Conservation (phyloP, 2,797 vertebrate species). For the Microctenopoma steveboyesi region DNA sequence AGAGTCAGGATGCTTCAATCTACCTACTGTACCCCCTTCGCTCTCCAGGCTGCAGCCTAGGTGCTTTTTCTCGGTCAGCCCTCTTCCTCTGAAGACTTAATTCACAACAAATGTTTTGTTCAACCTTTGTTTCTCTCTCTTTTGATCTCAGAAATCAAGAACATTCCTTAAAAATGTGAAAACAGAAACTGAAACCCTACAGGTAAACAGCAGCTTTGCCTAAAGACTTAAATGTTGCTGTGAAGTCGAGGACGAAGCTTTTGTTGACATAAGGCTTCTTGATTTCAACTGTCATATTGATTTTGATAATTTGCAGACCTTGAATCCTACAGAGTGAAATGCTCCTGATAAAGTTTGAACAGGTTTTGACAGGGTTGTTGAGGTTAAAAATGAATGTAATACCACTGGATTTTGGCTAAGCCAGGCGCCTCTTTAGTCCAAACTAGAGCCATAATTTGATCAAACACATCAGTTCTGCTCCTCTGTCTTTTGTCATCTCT, state of each 20-base stretch:
- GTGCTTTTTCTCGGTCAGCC: slow-evolving; percentile 65
- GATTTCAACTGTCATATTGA: slow-evolving; percentile 45
- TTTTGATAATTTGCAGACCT: slow-evolving; percentile 36
- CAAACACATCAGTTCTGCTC: slow-evolving; percentile 72
- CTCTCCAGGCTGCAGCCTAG: slow-evolving; percentile 63
- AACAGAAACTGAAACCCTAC: slow-evolving; percentile 32
- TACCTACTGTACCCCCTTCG: slow-evolving; percentile 84
- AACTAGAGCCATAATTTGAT: slow-evolving; percentile 62
- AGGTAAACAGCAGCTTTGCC: slow-evolving; percentile 64
- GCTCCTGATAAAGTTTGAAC: slow-evolving; percentile 61
- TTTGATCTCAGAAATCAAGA: slow-evolving; percentile 44
- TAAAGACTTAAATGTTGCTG: neutral
- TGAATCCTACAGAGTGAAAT: slow-evolving; percentile 16
- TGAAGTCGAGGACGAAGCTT: slow-evolving; percentile 20
- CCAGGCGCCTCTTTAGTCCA: slow-evolving; percentile 31
- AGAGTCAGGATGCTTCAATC: slow-evolving; percentile 86
- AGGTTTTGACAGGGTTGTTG: slow-evolving; percentile 60
- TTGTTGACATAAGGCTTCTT: slow-evolving; percentile 57
- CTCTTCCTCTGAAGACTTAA: slow-evolving; percentile 65
- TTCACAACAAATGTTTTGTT: slow-evolving; percentile 75
- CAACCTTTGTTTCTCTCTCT: slow-evolving; percentile 54
- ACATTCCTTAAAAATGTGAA: slow-evolving; percentile 48
- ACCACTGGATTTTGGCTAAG: slow-evolving; percentile 43
- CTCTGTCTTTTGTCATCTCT: slow-evolving; percentile 72
- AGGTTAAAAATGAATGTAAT: slow-evolving; percentile 69